A percentile compares a stretch with the other conserved stretches of the same genome.
Conservation (phyloP, 2,888 invertebrate genomes). For the Atherix ibis region DNA sequence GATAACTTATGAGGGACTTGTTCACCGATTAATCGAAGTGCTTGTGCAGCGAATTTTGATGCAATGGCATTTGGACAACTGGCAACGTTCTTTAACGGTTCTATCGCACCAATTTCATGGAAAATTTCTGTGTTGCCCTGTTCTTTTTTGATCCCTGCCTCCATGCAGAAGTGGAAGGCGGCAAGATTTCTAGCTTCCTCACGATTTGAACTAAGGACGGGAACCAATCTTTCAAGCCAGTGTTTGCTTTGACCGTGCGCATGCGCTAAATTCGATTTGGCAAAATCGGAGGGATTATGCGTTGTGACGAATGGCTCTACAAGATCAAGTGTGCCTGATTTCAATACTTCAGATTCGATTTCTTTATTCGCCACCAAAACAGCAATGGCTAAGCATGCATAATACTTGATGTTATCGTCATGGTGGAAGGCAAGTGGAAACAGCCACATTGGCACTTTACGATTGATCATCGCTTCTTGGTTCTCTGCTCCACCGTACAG, state of each 20-base stretch:
- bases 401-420: slow-evolving; percentile 95
- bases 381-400: slow-evolving; percentile 94
- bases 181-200: slow-evolving; percentile 94
- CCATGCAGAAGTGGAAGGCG: slow-evolving; percentile 98
- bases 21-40: slow-evolving; percentile 82
- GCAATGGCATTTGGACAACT: slow-evolving; percentile 96
- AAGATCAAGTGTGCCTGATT: slow-evolving; percentile 90
- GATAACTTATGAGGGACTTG: slow-evolving; percentile 94
- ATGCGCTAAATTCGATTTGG: slow-evolving; percentile 77
- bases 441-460: slow-evolving; percentile 90
- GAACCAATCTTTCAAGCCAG: slow-evolving; percentile 85
- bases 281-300: slow-evolving; percentile 91
- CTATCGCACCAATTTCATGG: slow-evolving; percentile 86
- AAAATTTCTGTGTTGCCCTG: slow-evolving; percentile 85
- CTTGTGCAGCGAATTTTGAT: slow-evolving; percentile 91
- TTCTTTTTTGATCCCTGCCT: slow-evolving; percentile 92
- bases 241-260: slow-evolving; percentile 92
- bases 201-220: slow-evolving; percentile 83
- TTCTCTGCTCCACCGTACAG: slow-evolving; percentile 94
- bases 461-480: slow-evolving; percentile 92
- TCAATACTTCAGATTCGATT: slow-evolving; percentile 89
- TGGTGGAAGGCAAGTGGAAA: slow-evolving; percentile 93
- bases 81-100: slow-evolving; percentile 87
- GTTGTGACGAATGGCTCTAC: slow-evolving; percentile 93
- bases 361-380: slow-evolving; percentile 94